Base-by-base conservation (phyloP, 2,797 vertebrate genomes). In the Petrocephalus sullivani region DNA sequence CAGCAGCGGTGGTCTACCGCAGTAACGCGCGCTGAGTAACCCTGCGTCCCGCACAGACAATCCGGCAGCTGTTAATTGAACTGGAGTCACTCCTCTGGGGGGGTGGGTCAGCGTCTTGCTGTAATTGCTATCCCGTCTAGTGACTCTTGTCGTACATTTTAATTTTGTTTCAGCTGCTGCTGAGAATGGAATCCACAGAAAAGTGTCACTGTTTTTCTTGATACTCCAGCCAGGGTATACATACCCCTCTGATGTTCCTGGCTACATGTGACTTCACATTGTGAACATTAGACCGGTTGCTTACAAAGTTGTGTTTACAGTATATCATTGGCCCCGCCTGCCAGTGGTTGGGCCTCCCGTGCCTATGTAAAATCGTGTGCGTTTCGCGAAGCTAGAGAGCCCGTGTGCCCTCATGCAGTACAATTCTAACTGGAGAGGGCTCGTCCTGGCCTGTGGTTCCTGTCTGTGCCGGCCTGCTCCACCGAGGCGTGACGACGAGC, bases 1-100 rank as follows among this genome's bases (percentile, higher is more conserved):
- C 85, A 64, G 57, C 85, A 87, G 33, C 1, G 84, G 58, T 64
- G 85, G 85, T 87, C 41, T 87, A 46, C 85, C 85, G 57, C 54
- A 57, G 84, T 19, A 37, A 57, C 0, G 4, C 23, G 1, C 51
- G 33, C 16, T 37, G 28, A 37, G 37, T n/a, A n/a, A 61, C 56
- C 8, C 85, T 1, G 16, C 19, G 85, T 86, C 56, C 57, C 19
- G 10, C 83, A 21, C n/a, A 85, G 51, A 85, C 53, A 83, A 53
- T 83, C 19, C 37, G 21, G 53, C 58, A 87, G 41, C 85, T 87
- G 57, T 87, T 87, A 61, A 58, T 61, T 60, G 28, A 37, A 41
- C 28, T 49, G 21, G 37, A 46, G 53, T 87, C 85, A 58, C 21
- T 21, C 12, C n/a, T 58, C 9, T 86, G 14, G 49, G 82, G 57